These are phyloP conservation scores for Protonibea diacanthus DNA, from an alignment of 2,797 vertebrate genomes.

Conservation along the genomic window DNA sequence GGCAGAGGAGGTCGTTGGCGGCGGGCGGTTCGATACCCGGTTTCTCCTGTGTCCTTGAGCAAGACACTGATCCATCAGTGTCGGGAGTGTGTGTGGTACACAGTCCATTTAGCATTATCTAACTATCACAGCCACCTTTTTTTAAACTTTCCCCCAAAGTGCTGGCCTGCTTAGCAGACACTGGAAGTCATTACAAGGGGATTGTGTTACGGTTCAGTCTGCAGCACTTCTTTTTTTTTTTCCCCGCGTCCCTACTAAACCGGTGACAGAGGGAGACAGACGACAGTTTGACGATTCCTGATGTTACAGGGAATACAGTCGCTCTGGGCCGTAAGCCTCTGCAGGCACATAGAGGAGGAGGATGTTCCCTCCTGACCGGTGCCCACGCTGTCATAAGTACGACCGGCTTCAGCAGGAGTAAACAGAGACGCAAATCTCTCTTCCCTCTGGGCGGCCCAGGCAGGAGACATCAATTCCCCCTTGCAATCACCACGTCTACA, in stretches of 20 bases:
- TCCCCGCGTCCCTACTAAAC: conserved; percentile 4
- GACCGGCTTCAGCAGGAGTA: conserved; percentile 67
- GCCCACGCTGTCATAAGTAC: conserved; percentile 58
- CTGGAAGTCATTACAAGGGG: conserved; percentile 70
- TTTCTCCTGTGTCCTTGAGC: not conserved
- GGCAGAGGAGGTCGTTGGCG: not conserved
- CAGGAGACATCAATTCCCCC: conserved; percentile 69
- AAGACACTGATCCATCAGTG: not conserved
- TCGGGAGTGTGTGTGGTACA: not conserved
- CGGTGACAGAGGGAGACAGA: conserved; percentile 43
- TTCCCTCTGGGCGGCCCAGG: conserved; percentile 48
- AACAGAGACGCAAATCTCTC: conserved; percentile 74
- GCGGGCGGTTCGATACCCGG: not conserved
- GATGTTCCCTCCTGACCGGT: conserved; percentile 38
- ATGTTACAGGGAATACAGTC: conserved; percentile 6
- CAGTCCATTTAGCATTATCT: not conserved
- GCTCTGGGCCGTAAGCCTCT: conserved; percentile 35
- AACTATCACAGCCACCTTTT: conserved; percentile 31
- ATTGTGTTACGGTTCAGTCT: conserved; percentile 72
- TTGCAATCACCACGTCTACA: conserved; percentile 59
- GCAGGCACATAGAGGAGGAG: conserved; percentile 27
- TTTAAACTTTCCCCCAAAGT: conserved; percentile 18
- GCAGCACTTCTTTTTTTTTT: conserved; percentile 40
- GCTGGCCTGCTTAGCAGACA: conserved; percentile 58
- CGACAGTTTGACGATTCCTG: conserved; percentile 24